Conservation (phyloP, 1,140 invertebrate species). For the Kradibia gibbosae region DNA sequence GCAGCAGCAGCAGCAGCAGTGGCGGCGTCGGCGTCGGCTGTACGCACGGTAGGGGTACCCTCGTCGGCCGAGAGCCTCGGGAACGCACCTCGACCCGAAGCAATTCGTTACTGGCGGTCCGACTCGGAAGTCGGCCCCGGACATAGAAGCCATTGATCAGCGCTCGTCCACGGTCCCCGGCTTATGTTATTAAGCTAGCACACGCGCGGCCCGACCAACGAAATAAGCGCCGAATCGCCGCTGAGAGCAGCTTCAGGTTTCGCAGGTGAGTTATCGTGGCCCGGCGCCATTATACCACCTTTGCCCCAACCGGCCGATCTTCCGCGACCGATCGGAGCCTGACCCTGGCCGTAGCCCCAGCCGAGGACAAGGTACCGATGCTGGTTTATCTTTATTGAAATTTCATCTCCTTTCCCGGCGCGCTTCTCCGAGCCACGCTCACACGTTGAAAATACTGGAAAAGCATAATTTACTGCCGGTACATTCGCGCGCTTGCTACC, state of each 20-base stretch:
- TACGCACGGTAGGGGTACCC: conserved; percentile 58
- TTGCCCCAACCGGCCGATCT: too few species aligned
- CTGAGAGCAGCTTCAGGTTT: not conserved
- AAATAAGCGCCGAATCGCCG: conserved; percentile 21
- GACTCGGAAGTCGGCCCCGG: conserved; percentile 48
- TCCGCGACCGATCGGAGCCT: too few species aligned
- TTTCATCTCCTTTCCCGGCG: too few species aligned
- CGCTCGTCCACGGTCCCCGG: not conserved
- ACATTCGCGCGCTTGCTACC: too few species aligned
- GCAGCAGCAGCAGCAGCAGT: not conserved
- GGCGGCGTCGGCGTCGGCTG: not conserved
- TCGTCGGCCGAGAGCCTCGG: conserved; percentile 63
- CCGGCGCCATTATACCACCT: too few species aligned
- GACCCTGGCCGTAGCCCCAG: not conserved
- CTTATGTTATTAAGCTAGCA: not conserved
- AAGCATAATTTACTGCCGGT: too few species aligned
- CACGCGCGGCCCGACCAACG: conserved; percentile 50
- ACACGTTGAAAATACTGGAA: too few species aligned
- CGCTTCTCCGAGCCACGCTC: too few species aligned
- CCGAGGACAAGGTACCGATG: too few species aligned
- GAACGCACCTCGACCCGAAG: conserved; percentile 54
- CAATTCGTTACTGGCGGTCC: conserved; percentile 58
- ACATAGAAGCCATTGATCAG: not conserved
- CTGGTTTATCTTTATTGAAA: too few species aligned
- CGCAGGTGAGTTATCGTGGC: not conserved